Conservation (phyloP, 37 sponge, comb jelly and placozoan species). For the Eunapius fragilis region DNA sequence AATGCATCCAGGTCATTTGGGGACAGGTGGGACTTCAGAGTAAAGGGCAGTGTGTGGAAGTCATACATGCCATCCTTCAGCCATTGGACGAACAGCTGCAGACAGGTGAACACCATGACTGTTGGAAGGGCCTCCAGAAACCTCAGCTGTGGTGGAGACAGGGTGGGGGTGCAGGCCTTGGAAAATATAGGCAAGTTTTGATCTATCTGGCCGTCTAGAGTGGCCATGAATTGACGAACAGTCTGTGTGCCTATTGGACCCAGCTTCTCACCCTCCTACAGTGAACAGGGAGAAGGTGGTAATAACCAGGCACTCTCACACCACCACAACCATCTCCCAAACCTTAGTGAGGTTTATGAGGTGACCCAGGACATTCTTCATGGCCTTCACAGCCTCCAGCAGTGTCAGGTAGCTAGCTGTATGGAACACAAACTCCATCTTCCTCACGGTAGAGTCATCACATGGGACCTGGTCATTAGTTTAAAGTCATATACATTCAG, state of each 20-base stretch:
- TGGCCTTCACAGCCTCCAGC: constrained; percentile 57
- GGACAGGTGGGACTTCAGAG: constrained; percentile 48
- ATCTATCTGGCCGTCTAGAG: background rate
- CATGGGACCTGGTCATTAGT: constrained; percentile 23
- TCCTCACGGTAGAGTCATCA: constrained; percentile 37
- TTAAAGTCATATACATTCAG: background rate
- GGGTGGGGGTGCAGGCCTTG: constrained; percentile 8
- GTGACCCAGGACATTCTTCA: constrained; percentile 73
- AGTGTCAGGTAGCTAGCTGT: constrained; percentile 61
- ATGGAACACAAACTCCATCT: constrained; percentile 77
- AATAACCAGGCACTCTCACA: too few relatives aligned
- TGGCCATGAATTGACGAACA: background rate
- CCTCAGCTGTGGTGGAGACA: constrained; percentile 40
- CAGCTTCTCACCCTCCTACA: too few relatives aligned
- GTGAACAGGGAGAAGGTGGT: too few relatives aligned
- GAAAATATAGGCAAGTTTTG: background rate
- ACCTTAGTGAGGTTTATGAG: constrained; percentile 40
- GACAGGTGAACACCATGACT: constrained; percentile 31
- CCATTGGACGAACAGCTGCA: constrained; percentile 64
- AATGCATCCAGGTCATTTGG: constrained; percentile 23
- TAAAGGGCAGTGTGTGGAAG: constrained; percentile 61
- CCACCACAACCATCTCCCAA: too few relatives aligned
- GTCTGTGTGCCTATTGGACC: too few relatives aligned
- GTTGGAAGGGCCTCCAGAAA: constrained; percentile 40
- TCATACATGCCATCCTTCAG: constrained; percentile 72